These are phyloP conservation scores for Parnassius mnemosyne DNA, from an alignment of 2,888 invertebrate species.

Conservation along the genomic window DNA sequence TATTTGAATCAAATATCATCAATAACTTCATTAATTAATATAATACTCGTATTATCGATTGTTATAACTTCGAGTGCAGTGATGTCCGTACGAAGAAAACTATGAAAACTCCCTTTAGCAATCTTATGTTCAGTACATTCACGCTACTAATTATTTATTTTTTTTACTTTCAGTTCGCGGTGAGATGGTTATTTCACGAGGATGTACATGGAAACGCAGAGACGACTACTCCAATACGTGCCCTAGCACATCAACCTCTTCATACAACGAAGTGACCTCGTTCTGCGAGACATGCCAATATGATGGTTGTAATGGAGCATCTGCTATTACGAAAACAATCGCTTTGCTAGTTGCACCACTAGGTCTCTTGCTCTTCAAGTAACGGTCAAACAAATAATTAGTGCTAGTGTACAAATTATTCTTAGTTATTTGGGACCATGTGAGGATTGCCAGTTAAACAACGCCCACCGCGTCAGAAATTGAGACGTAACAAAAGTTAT, in stretches of 20 bases:
- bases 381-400: slow-evolving; percentile 31
- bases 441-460: slow-evolving; percentile 23
- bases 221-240: slow-evolving; percentile 77
- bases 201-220: slow-evolving; percentile 81
- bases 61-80: too few species aligned
- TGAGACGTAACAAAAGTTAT: slow-evolving; percentile 2
- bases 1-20: too few species aligned
- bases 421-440: slow-evolving; percentile 29
- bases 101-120: too few species aligned
- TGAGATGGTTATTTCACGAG: slow-evolving; percentile 74
- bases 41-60: too few species aligned
- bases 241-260: slow-evolving; percentile 66
- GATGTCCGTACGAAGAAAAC: too few species aligned
- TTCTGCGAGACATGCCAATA: slow-evolving; percentile 85
- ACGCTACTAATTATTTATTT: not conserved
- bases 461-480: slow-evolving; percentile 32
- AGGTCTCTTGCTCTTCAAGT: slow-evolving; percentile 66
- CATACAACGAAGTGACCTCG: slow-evolving; percentile 74
- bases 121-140: too few species aligned
- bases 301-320: slow-evolving; percentile 84
- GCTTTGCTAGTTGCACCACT: slow-evolving; percentile 67
- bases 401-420: slow-evolving; percentile 5
- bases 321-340: slow-evolving; percentile 64
- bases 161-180: slow-evolving; percentile 75
- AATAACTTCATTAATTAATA: too few species aligned